Evolutionary conservation across 2,888 invertebrate genomes (phyloP).

Genomic region (Blastobasis adustella): DNA sequence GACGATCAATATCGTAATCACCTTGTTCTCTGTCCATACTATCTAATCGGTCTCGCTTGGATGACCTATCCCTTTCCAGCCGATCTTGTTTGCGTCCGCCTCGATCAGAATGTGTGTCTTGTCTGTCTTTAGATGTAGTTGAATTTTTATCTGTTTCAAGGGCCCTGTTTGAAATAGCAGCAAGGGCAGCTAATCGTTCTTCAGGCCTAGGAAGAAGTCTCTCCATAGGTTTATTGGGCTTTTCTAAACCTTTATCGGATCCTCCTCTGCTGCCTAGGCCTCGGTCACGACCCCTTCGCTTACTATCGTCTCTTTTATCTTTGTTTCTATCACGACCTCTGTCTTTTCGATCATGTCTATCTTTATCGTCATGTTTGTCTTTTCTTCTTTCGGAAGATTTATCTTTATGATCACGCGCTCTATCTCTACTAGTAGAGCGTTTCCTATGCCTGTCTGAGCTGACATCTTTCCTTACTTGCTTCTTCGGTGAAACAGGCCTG

Average conservation of each 20-base stretch:
- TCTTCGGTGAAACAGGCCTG: slow-evolving; percentile 67
- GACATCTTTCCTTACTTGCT: slow-evolving; percentile 52
- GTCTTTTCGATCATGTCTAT: slow-evolving; percentile 80
- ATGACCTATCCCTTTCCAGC: slow-evolving; percentile 68
- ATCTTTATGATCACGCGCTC: slow-evolving; percentile 67
- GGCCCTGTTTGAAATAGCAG: slow-evolving; percentile 66
- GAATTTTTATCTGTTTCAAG: slow-evolving; percentile 64
- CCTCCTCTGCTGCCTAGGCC: slow-evolving; percentile 62
- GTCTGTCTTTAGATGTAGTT: slow-evolving; percentile 60
- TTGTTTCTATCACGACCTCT: slow-evolving; percentile 79
- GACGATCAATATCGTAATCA: slow-evolving; percentile 65
- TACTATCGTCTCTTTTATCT: slow-evolving; percentile 71
- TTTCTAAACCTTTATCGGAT: slow-evolving; percentile 73
- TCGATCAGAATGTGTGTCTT: slow-evolving; percentile 63
- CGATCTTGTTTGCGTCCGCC: slow-evolving; percentile 64
- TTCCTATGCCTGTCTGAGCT: slow-evolving; percentile 61
- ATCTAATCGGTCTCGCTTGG: slow-evolving; percentile 61
- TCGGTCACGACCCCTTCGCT: slow-evolving; percentile 65
- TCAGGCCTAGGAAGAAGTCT: slow-evolving; percentile 77
- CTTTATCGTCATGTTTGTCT: slow-evolving; percentile 73
- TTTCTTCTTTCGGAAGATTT: slow-evolving; percentile 66
- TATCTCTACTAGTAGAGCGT: slow-evolving; percentile 57
- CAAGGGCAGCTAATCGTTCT: slow-evolving; percentile 77
- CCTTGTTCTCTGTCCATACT: slow-evolving; percentile 66
- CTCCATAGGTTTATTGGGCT: slow-evolving; percentile 77